These are phyloP conservation scores for Caenorhabditis angaria DNA, from an alignment of 2,888 invertebrate genomes.

Conservation along the genomic window DNA sequence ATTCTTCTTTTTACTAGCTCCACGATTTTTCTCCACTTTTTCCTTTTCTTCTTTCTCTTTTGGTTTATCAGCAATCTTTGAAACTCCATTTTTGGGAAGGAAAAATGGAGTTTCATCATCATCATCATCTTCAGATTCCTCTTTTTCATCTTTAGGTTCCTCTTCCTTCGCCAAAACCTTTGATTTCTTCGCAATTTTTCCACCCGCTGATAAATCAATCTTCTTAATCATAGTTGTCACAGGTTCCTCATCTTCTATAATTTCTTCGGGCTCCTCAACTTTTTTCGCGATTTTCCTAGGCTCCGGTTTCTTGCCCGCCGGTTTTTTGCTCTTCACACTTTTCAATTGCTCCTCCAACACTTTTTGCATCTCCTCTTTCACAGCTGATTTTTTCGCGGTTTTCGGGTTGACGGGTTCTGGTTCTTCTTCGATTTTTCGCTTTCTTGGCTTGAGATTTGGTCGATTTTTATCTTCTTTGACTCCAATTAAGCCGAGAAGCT, in stretches of 20 bases:
- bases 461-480: slow-evolving; percentile 27
- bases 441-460: slow-evolving; percentile 28
- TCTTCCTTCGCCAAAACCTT: neutral
- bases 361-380: slow-evolving; percentile 8
- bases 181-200: slow-evolving; percentile 18
- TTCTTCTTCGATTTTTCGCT: slow-evolving; percentile 24
- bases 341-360: neutral
- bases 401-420: slow-evolving; percentile 7
- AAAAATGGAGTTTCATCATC: slow-evolving; percentile 29
- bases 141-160: neutral
- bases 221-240: slow-evolving; percentile 26
- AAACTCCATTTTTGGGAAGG: slow-evolving; percentile 15
- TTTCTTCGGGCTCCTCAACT: slow-evolving; percentile 2
- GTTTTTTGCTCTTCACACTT: neutral
- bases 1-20: slow-evolving; percentile 25
- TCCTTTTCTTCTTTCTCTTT: slow-evolving; percentile 12
- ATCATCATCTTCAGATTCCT: slow-evolving; percentile 14
- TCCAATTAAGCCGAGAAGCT: slow-evolving; percentile 38
- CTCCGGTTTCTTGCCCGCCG: slow-evolving; percentile 11
- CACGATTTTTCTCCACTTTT: slow-evolving; percentile 15
- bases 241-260: slow-evolving; percentile 6
- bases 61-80: neutral
- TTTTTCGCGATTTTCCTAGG: slow-evolving; percentile 16
- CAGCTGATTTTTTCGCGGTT: neutral
- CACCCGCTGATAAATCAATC: slow-evolving; percentile 30